Evolutionary conservation across 2,797 vertebrate genomes (phyloP), one percentile per base, ranked within the genome.

Genomic region (Catharus ustulatus): DNA sequence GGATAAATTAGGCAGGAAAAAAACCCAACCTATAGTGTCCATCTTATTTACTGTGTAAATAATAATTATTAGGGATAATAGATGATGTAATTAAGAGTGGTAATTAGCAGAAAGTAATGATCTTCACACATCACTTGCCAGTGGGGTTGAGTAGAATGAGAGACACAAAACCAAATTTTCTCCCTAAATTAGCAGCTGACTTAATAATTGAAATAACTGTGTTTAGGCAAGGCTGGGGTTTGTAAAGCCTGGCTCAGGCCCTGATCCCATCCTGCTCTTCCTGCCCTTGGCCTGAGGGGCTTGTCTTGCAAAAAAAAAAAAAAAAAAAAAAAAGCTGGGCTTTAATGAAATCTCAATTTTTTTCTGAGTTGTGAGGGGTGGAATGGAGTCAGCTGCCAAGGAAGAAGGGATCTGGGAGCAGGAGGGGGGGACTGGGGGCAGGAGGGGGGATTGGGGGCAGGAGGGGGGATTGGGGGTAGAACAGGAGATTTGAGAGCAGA

Each of bases 11-110:
- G 36, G 58, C 36, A 89, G 66, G 51, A 32, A 43, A 64, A 76
- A 61, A 2, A 0, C 3, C 6, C 40, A 83, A 13, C 51, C 48
- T 78, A 27, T 9, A 52, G 40, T 6, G 21, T 71, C 52, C 55
- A 13, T 89, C 48, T 67, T 71, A 51, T 87, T 92, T 85, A 46
- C 72, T 34, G 43, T 62, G 73, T 87, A 93, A 94, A 93, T 91
- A 94, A 80, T 90, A 77, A 87, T 94, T 83, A 90, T 72, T 59
- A 48, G 57, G 89, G 76, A 66, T 58, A 92, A 84, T 63, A 17
- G 90, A 62, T 63, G 43, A 19, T 13, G 27, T 27, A 66, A 40
- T 62, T 75, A 75, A 80, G 89, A 83, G 48, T 26, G 36, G n/a
- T 55, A 78, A 91, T 93, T 95, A 91, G 76, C 68, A 89, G 88